Base-by-base conservation (phyloP, 2,113 vertebrate genomes). In the Bujurquina vittata region DNA sequence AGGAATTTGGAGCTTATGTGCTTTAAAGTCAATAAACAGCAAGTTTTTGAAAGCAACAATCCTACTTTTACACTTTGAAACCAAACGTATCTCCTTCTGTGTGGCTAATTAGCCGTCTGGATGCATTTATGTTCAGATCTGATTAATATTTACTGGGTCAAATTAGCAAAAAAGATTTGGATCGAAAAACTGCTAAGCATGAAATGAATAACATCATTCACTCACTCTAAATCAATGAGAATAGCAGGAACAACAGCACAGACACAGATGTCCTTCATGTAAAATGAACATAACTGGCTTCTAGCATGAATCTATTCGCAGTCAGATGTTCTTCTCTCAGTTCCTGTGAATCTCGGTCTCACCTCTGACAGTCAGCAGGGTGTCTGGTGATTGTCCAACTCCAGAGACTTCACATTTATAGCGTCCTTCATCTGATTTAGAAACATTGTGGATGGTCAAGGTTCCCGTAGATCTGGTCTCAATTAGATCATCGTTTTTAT, bases 381-480 rank as follows among this genome's bases (percentile, higher is more conserved):
- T 43, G n/a, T 54, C 15, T 1, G 37, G 1, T 2, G 90, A 92
- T 1, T 14, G 0, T 62, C 46, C 88, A 0, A 0, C 6, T 75
- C 61, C 88, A 17, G 75, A 2, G 20, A 61, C 7, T 52, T 14
- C 15, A 11, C 91, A 92, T 74, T 4, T 83, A 77, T 92, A 92
- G 52, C 31, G 0, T 0, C 91, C 91, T 40, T 83, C 76, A 10
- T 89, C 0, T 3, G 60, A 65, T 4, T 29, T 55, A 5, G 73
- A 88, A 11, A 89, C 81, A 0, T 7, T 15, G 17, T 0, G 4
- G 6, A 91, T 58, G 60, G 0, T 67, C 52, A 85, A 4, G 59
- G 18, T 15, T 75, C 60, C 67, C 0, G 78, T 58, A 0, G 81
- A 52, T 78, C 83, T 81, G 75, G 0, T 80, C 26, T 5, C 0